phyloP scores from a whole-genome alignment of 2,797 vertebrate species.

The Xiphorhynchus erythropygius region DNA sequence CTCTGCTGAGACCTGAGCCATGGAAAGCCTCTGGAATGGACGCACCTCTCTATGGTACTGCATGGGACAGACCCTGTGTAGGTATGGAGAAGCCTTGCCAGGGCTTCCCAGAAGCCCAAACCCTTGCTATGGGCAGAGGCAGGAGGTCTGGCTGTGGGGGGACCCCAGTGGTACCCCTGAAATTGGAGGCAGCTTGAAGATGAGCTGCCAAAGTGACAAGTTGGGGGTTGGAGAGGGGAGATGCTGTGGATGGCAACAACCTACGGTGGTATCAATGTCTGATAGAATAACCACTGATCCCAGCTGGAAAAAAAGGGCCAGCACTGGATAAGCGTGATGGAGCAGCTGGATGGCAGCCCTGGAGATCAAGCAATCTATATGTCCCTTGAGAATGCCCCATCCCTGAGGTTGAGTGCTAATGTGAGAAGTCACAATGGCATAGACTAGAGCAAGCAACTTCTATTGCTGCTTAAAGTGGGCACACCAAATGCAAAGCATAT shows the following conservation, averaged over 20 bases:
- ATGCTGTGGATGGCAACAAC: background rate
- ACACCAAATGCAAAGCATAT: background rate
- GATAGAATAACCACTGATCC: background rate
- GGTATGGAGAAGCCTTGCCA: background rate
- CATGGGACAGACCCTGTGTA: background rate
- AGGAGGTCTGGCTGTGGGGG: background rate
- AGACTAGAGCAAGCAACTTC: background rate
- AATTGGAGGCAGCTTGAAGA: background rate
- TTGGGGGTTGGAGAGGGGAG: background rate
- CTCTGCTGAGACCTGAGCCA: background rate
- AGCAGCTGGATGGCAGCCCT: rapidly evolving
- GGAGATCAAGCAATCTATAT: background rate
- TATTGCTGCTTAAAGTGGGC: background rate
- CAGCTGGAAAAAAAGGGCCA: background rate
- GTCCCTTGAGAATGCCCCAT: background rate
- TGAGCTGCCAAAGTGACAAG: background rate
- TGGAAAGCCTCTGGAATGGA: rapidly evolving
- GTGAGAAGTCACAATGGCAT: background rate
- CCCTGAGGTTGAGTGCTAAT: background rate
- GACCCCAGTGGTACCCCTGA: background rate
- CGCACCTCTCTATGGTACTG: background rate
- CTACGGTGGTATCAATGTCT: rapidly evolving
- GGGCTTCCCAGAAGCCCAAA: background rate
- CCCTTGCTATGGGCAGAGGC: rapidly evolving
- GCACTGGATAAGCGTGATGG: rapidly evolving